These are phyloP conservation scores for Polia nebulosa DNA, from an alignment of 2,888 invertebrate species.

Conservation along the genomic window DNA sequence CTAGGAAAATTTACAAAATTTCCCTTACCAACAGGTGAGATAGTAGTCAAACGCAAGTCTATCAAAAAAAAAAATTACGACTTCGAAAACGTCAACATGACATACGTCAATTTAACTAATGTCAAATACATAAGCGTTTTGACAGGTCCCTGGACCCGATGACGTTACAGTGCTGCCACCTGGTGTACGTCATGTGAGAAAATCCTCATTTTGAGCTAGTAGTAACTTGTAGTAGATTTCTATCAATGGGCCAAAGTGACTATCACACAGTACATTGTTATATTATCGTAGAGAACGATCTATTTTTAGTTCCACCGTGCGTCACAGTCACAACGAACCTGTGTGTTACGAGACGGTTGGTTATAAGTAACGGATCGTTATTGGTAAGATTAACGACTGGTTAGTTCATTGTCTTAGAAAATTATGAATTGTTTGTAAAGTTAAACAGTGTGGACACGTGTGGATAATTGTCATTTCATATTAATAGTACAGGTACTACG, in stretches of 20 bases:
- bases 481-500: background rate
- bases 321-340: slow-evolving; percentile 5
- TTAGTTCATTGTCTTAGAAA: background rate
- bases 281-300: background rate
- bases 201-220: background rate
- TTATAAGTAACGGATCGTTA: background rate
- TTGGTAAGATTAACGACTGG: background rate
- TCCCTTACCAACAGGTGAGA: too few relatives aligned
- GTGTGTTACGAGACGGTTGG: background rate
- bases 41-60: too few relatives aligned
- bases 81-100: too few relatives aligned
- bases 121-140: too few relatives aligned
- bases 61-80: too few relatives aligned
- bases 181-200: too few relatives aligned
- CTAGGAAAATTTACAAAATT: too few relatives aligned
- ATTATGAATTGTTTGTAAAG: background rate
- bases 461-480: background rate
- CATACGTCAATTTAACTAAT: too few relatives aligned
- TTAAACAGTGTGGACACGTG: background rate
- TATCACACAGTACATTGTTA: slow-evolving; percentile 21
- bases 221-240: slow-evolving; percentile 15
- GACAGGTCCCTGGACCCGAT: too few relatives aligned
- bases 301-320: slow-evolving; percentile 29
- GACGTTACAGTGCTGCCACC: too few relatives aligned
- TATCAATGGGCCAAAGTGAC: slow-evolving; percentile 22